Percentiles rank a stretch among this genome's conserved stretches.
Conservation (phyloP, 2,113 vertebrate species). For the Gallinago undulata region DNA sequence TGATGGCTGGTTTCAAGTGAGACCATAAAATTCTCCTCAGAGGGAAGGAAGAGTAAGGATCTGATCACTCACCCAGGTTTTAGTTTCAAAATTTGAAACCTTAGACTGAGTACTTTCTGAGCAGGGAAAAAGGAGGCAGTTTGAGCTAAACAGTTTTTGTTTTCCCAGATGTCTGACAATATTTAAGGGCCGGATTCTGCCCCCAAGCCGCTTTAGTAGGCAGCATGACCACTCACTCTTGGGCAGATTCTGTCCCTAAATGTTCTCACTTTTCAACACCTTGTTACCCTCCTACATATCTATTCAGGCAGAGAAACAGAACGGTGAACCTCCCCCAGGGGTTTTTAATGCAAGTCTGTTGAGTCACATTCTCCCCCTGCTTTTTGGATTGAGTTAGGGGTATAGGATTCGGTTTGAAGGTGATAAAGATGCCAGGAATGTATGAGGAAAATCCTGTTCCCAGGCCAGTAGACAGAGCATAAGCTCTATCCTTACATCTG, state of each 20-base stretch:
- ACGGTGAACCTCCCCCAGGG: slow-evolving; percentile 36
- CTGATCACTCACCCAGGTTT: not conserved
- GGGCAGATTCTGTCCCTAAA: slow-evolving; percentile 50
- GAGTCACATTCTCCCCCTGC: slow-evolving; percentile 20
- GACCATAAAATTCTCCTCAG: not conserved
- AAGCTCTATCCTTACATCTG: not conserved
- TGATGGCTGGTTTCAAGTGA: not conserved
- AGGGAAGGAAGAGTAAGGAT: not conserved
- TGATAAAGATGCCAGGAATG: not conserved
- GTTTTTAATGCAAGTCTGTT: slow-evolving; percentile 45
- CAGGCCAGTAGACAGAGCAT: not conserved
- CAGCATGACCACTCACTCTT: not conserved
- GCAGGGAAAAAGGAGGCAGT: slow-evolving; percentile 1
- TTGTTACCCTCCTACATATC: slow-evolving; percentile 51
- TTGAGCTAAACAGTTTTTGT: slow-evolving; percentile 21
- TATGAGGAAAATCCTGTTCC: slow-evolving; percentile 20
- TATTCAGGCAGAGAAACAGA: slow-evolving; percentile 51
- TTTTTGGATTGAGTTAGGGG: slow-evolving; percentile 16
- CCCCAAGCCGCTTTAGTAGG: slow-evolving; percentile 5
- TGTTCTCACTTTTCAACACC: slow-evolving; percentile 59
- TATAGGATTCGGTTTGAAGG: not conserved
- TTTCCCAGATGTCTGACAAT: slow-evolving; percentile 38
- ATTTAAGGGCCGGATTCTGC: slow-evolving; percentile 34
- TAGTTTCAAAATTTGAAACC: slow-evolving; percentile 12
- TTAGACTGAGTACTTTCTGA: not conserved